Evolutionary conservation across 2,797 vertebrate species (phyloP).

Genomic region (Channa striata): DNA sequence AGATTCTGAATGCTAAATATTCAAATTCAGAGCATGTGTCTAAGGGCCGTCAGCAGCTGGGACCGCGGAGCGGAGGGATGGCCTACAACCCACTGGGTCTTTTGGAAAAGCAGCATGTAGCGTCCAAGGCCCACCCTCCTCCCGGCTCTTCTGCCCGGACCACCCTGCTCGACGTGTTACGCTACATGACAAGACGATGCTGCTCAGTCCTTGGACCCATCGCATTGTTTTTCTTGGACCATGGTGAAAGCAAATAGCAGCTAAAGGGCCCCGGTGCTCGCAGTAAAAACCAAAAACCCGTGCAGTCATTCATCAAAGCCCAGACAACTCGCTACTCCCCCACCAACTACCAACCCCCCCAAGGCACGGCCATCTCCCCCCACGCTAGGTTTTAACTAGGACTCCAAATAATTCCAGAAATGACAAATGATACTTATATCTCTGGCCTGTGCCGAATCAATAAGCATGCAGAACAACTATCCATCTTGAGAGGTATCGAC

Average conservation of each 20-base stretch:
- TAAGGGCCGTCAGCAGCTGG: constrained; percentile 57
- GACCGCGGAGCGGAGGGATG: constrained; percentile 63
- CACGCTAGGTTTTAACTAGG: constrained; percentile 94
- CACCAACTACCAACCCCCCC: constrained; percentile 86
- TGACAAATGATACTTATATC: constrained; percentile 97
- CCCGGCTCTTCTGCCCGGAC: constrained; percentile 83
- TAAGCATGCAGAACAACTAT: constrained; percentile 93
- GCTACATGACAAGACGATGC: constrained; percentile 90
- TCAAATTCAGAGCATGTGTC: constrained; percentile 71
- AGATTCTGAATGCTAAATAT: constrained; percentile 55
- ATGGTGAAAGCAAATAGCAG: constrained; percentile 96
- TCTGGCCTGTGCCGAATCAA: constrained; percentile 94
- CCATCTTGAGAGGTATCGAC: constrained; percentile 93
- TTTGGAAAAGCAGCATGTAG: constrained; percentile 61
- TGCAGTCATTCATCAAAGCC: constrained; percentile 96
- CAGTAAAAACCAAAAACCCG: constrained; percentile 93
- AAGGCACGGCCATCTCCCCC: constrained; percentile 91
- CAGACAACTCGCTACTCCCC: constrained; percentile 88
- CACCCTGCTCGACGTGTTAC: constrained; percentile 91
- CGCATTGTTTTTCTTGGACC: constrained; percentile 97
- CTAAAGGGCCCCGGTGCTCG: constrained; percentile 91
- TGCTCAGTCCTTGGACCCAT: constrained; percentile 90
- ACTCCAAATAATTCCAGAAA: constrained; percentile 98
- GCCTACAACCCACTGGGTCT: constrained; percentile 58
- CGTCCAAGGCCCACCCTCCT: constrained; percentile 69